These are phyloP conservation scores for Sus scrofa DNA, from an alignment of 2,113 vertebrate genomes.

Conservation along the genomic window DNA sequence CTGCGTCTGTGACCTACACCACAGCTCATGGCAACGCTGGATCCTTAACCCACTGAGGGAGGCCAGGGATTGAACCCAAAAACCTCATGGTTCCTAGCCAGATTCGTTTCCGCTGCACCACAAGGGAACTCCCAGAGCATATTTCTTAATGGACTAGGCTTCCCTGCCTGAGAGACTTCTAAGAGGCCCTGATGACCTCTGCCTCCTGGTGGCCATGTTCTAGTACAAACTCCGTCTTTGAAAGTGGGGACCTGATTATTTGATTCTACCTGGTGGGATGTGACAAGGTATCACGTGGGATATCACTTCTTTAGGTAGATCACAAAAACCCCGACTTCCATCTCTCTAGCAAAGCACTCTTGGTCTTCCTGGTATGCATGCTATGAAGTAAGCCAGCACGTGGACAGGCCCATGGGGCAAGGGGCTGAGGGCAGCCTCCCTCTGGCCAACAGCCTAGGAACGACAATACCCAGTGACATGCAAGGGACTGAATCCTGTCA, in stretches of 20 bases:
- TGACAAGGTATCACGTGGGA: neutral
- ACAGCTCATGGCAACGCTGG: too few species aligned
- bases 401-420: neutral
- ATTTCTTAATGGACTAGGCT: too few species aligned
- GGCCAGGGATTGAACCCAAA: too few species aligned
- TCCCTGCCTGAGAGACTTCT: too few species aligned
- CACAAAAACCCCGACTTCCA: neutral
- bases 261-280: neutral
- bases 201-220: too few species aligned
- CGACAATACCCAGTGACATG: accelerated
- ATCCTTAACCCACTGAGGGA: too few species aligned
- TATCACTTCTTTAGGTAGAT: neutral
- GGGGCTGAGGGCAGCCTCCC: neutral
- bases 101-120: too few species aligned
- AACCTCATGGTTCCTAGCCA: too few species aligned
- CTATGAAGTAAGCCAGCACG: neutral
- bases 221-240: neutral
- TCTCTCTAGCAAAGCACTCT: neutral
- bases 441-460: neutral
- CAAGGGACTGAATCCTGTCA: neutral
- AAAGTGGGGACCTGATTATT: neutral
- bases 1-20: too few species aligned
- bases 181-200: too few species aligned
- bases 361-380: neutral
- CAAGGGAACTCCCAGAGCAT: too few species aligned